Evolutionary conservation across 2,113 vertebrate genomes (phyloP).

Genomic region (Chinchilla lanigera): DNA sequence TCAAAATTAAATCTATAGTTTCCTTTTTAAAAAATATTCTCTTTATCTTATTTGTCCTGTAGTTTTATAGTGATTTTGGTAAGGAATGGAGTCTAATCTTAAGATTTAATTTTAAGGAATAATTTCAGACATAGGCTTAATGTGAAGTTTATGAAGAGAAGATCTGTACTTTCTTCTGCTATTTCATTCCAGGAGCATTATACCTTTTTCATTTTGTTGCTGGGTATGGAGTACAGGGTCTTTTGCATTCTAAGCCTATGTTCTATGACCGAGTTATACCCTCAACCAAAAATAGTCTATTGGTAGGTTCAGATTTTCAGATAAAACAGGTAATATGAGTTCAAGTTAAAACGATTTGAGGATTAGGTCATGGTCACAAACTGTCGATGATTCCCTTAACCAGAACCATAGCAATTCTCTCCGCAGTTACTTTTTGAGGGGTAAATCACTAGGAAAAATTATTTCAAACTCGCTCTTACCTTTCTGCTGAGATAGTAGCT

Average conservation of each 20-base stretch:
- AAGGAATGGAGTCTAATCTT: background rate
- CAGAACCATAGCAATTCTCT: background rate
- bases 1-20: slow-evolving; percentile 6
- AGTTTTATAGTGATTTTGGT: background rate
- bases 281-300: background rate
- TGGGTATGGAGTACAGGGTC: background rate
- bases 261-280: background rate
- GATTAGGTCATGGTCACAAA: background rate
- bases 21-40: background rate
- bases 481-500: background rate
- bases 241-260: background rate
- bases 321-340: background rate
- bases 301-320: background rate
- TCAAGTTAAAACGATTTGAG: background rate
- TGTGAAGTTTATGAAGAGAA: background rate
- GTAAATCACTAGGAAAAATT: background rate
- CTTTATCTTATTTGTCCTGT: background rate
- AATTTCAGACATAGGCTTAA: background rate
- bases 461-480: background rate
- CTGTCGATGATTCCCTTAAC: background rate
- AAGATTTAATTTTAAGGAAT: slow-evolving; percentile 3
- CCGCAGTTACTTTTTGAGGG: background rate
- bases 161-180: slow-evolving; percentile 31
- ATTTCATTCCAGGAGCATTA: background rate
- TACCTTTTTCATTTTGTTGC: background rate